Percentiles rank a stretch among this genome's conserved stretches.
phyloP scores from a whole-genome alignment of 2,113 vertebrate genomes.

The Pipa parva region DNA sequence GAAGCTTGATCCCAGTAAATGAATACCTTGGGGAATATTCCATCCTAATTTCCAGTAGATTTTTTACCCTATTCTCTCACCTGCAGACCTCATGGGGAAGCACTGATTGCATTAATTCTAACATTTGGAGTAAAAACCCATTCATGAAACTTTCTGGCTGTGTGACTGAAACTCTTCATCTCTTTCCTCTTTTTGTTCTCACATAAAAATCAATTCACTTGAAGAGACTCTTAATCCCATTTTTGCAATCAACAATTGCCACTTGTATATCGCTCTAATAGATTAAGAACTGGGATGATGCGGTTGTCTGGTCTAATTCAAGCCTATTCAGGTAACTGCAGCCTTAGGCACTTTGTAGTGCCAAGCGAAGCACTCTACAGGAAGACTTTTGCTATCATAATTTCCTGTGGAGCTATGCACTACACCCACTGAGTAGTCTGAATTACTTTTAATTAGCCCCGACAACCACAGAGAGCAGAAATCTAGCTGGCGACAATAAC shows the following conservation, averaged over 20 bases:
- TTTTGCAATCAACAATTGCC: constrained; percentile 98
- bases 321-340: constrained; percentile 92
- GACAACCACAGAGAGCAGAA: constrained; percentile 97
- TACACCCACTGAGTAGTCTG: constrained; percentile 80
- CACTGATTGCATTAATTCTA: constrained; percentile 88
- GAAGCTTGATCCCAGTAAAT: constrained; percentile 10
- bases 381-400: constrained; percentile 99
- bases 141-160: constrained; percentile 90
- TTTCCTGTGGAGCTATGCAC: constrained; percentile 92
- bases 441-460: constrained; percentile 96
- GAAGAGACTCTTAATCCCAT: constrained; percentile 98
- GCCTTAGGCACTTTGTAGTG: constrained; percentile 90
- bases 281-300: constrained; percentile 96
- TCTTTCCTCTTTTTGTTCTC: constrained; percentile 89
- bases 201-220: constrained; percentile 98
- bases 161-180: constrained; percentile 84
- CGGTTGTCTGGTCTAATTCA: constrained; percentile 98
- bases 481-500: constrained; percentile 93
- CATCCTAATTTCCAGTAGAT: constrained; percentile 41
- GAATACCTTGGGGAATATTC: constrained; percentile 7
- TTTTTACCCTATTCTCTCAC: constrained; percentile 62
- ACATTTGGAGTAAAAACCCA: constrained; percentile 82
- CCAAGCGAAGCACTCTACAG: constrained; percentile 89
- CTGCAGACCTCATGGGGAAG: constrained; percentile 67
- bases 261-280: constrained; percentile 95